Conservation (phyloP, 1,140 invertebrate genomes). For the Lineus longissimus region DNA sequence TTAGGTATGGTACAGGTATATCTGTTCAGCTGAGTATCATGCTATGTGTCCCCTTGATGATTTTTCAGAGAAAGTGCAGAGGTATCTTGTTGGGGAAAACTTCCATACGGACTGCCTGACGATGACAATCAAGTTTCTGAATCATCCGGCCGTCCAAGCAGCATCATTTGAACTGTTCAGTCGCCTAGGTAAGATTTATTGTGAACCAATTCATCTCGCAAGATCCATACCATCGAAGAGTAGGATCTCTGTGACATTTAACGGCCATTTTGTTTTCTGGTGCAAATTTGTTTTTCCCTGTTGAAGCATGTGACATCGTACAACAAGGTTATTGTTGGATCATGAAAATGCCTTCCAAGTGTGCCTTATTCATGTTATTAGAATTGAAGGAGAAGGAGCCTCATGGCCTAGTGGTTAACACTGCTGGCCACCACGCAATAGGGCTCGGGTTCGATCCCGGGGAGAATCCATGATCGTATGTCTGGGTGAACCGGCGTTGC, state of each 20-base stretch:
- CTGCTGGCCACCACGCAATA: no score
- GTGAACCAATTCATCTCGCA: no score
- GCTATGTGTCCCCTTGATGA: background rate
- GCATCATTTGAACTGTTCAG: constrained; percentile 19
- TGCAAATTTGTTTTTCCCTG: background rate
- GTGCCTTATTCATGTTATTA: no score
- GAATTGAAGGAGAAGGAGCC: no score
- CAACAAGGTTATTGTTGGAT: background rate
- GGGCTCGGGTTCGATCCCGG: no score
- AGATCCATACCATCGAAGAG: no score
- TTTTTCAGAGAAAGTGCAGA: constrained; percentile 11
- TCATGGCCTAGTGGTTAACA: no score
- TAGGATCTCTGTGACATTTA: no score
- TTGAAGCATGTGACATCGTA: background rate
- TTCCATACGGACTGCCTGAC: constrained; percentile 18
- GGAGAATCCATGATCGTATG: no score
- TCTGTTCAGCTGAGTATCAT: background rate
- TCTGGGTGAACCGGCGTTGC: no score
- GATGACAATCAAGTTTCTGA: constrained; percentile 15
- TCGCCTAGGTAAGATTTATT: constrained; percentile 17
- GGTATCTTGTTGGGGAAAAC: constrained; percentile 15
- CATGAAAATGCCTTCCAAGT: background rate
- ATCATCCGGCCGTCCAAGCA: constrained; percentile 17
- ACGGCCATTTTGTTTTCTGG: no score
- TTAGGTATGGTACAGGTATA: no score